Base-by-base conservation (phyloP, 1,140 invertebrate species). In the Cydia strobilella region DNA sequence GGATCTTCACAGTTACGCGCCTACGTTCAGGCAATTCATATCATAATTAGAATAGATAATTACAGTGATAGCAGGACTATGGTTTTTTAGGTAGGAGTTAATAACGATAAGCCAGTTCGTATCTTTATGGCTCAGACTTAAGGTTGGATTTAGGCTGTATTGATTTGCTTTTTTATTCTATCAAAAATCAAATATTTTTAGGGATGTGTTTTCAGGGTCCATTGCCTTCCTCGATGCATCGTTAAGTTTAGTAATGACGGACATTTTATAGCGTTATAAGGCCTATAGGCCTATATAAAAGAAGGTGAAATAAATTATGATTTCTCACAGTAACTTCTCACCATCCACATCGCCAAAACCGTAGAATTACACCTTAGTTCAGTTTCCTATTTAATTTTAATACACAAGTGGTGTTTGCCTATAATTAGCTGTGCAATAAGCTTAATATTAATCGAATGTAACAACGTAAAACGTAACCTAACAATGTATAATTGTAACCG, bases 271-370 rank as follows among this genome's bases (percentile, higher is more conserved):
- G 31, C 73, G 15, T 65, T 75, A 73, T 42, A 63, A n/a, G n/a
- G n/a, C n/a, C n/a, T n/a, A n/a, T n/a, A 62, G 20, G 39, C 74
- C 54, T 79, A 79, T 79, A 79, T 76, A 79, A 59, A 54, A 71
- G 75, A 72, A 31, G 18, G 45, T 25, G 75, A 45, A 66, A 75
- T 74, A 25, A 54, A 12, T 39, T 45, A n/a, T 12, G 20, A 25
- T 62, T 27, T n/a, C n/a, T n/a, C n/a, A n/a, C n/a, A n/a, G n/a
- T n/a, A n/a, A n/a, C n/a, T n/a, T n/a, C n/a, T n/a, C n/a, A n/a
- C n/a, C n/a, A n/a, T n/a, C n/a, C n/a, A n/a, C n/a, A n/a, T n/a
- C n/a, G n/a, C n/a, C n/a, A n/a, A n/a, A n/a, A n/a, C n/a, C n/a
- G n/a, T n/a, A n/a, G n/a, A n/a, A n/a, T n/a, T n/a, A n/a, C n/a